Percentiles rank a stretch among this genome's conserved stretches.
Conservation (phyloP, 2,797 vertebrate species). For the Apogon talboti region DNA sequence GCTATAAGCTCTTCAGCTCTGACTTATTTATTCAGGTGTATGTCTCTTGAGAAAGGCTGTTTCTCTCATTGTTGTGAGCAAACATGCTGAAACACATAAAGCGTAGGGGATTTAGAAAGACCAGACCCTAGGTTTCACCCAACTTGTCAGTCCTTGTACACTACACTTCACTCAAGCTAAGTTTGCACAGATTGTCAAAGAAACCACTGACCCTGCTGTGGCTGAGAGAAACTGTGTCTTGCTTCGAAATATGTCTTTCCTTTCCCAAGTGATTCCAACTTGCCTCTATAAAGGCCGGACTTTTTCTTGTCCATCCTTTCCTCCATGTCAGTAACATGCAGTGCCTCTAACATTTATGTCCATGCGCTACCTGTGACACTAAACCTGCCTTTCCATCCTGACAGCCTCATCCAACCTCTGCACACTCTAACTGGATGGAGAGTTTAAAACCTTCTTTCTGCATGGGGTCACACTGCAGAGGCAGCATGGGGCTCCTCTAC, state of each 20-base stretch:
- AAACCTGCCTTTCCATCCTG: background rate
- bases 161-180: background rate
- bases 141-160: background rate
- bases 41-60: conserved; percentile 12
- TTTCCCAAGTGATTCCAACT: background rate
- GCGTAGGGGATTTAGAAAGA: background rate
- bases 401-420: background rate
- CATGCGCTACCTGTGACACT: background rate
- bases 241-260: background rate
- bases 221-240: background rate
- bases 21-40: conserved; percentile 13
- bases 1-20: conserved; percentile 23
- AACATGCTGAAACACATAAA: background rate
- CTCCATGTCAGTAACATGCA: background rate
- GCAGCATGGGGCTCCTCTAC: background rate
- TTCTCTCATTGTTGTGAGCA: conserved; percentile 18
- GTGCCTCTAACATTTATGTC: background rate
- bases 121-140: conserved; percentile 4
- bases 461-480: background rate
- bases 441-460: background rate
- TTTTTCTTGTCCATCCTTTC: too few relatives aligned
- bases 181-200: background rate
- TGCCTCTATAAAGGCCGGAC: background rate
- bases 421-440: background rate
- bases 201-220: background rate